Evolutionary conservation across 2,797 vertebrate genomes (phyloP).

Genomic region (Tapera naevia): DNA sequence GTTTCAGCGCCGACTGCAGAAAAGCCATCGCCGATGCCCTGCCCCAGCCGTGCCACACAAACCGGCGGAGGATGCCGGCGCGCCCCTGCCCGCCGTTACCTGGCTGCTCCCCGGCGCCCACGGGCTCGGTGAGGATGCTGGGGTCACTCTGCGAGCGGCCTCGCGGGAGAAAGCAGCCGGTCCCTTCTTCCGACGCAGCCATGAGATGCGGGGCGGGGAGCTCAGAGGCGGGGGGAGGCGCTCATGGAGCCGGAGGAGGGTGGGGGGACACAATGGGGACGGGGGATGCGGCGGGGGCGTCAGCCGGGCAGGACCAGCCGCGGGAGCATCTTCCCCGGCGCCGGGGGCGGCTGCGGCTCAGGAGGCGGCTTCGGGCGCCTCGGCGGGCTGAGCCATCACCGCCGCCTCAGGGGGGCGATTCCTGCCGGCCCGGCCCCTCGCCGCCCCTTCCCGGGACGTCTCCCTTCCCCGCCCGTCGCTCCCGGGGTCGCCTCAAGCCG

Average conservation of each 20-base stretch:
- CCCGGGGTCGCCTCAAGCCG: conserved; percentile 71
- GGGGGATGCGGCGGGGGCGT: background rate
- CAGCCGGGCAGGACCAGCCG: conserved; percentile 45
- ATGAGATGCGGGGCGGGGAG: conserved; percentile 76
- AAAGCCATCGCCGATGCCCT: accelerated
- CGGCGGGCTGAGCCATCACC: background rate
- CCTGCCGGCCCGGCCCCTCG: conserved; percentile 24
- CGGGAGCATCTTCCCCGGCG: conserved; percentile 45
- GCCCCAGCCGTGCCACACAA: background rate
- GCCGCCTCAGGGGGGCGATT: too few relatives aligned
- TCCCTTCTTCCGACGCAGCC: conserved; percentile 86
- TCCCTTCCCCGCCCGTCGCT: conserved; percentile 37
- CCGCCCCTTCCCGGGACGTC: conserved; percentile 38
- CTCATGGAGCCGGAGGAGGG: conserved; percentile 74
- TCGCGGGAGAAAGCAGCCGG: conserved; percentile 85
- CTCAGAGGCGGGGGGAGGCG: conserved; percentile 50
- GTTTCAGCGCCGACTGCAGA: background rate
- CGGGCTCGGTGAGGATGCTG: conserved; percentile 87
- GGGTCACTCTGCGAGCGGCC: conserved; percentile 95
- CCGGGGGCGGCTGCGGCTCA: background rate
- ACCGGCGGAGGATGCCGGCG: background rate
- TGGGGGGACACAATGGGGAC: conserved; percentile 72
- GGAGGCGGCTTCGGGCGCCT: background rate
- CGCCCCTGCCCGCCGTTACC: conserved; percentile 74
- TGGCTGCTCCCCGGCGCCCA: conserved; percentile 80